phyloP scores from a whole-genome alignment of 2,113 vertebrate species.

The Sturnus vulgaris region DNA sequence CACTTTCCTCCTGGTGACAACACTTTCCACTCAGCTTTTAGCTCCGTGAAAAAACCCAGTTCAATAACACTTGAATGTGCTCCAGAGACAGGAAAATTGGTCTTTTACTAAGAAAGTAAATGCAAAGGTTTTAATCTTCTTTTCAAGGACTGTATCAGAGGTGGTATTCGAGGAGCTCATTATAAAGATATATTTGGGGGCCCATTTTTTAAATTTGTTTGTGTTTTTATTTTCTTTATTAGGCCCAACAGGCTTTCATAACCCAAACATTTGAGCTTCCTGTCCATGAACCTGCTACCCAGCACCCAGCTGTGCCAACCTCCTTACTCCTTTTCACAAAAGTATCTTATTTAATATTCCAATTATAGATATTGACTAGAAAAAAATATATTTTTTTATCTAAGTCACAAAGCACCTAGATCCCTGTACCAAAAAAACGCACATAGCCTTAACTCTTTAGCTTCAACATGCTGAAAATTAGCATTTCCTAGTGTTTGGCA shows the following conservation, averaged over 20 bases:
- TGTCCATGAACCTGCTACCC: background rate
- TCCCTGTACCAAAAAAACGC: background rate
- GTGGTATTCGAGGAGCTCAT: background rate
- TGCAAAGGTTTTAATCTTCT: background rate
- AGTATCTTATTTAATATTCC: background rate
- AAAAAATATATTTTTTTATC: rapidly evolving
- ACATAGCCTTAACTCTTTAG: background rate
- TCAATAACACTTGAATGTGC: background rate
- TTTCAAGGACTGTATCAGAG: background rate
- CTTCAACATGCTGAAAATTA: background rate
- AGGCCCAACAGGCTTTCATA: background rate
- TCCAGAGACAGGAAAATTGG: background rate
- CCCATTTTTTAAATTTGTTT: background rate
- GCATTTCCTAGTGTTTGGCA: background rate
- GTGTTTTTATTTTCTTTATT: background rate
- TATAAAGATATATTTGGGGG: background rate
- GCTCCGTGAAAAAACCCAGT: background rate
- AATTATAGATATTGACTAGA: background rate
- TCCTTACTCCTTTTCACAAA: background rate
- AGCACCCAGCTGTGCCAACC: background rate
- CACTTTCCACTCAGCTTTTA: background rate
- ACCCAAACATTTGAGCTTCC: rapidly evolving
- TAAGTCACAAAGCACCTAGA: background rate
- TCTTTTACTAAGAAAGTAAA: background rate
- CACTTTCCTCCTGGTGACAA: background rate